phyloP scores from a whole-genome alignment of 2,797 vertebrate species.

The Etheostoma nigrum region DNA sequence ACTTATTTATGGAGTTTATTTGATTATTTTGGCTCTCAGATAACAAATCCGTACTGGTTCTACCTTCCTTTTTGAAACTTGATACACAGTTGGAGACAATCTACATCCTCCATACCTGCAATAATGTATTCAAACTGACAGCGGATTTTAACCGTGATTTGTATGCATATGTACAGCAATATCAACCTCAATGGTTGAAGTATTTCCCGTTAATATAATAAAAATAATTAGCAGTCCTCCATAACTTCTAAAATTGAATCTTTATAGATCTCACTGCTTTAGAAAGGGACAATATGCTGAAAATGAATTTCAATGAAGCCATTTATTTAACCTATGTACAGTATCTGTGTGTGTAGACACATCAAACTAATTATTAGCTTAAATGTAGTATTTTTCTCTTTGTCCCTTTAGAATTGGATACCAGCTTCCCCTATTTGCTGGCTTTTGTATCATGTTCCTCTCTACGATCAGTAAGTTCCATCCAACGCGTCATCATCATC shows the following conservation, averaged over 20 bases:
- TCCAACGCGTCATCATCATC: neutral
- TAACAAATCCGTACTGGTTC: neutral
- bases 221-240: neutral
- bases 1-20: neutral
- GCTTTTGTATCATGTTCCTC: conserved; percentile 98
- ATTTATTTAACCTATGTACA: neutral
- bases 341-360: neutral
- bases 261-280: neutral
- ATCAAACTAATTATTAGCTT: neutral
- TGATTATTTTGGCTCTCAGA: neutral
- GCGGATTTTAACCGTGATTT: neutral
- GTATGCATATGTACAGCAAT: neutral
- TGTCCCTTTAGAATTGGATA: conserved; percentile 92
- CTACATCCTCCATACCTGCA: neutral
- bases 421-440: conserved; percentile 95
- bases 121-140: neutral
- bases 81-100: neutral
- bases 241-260: neutral
- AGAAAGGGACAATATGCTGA: neutral
- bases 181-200: neutral
- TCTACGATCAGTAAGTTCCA: conserved; percentile 96
- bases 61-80: neutral
- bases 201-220: neutral
- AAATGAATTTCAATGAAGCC: neutral
- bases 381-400: conserved; percentile 6